Conservation (phyloP, 1,140 invertebrate species). For the Solenopsis fugax region DNA sequence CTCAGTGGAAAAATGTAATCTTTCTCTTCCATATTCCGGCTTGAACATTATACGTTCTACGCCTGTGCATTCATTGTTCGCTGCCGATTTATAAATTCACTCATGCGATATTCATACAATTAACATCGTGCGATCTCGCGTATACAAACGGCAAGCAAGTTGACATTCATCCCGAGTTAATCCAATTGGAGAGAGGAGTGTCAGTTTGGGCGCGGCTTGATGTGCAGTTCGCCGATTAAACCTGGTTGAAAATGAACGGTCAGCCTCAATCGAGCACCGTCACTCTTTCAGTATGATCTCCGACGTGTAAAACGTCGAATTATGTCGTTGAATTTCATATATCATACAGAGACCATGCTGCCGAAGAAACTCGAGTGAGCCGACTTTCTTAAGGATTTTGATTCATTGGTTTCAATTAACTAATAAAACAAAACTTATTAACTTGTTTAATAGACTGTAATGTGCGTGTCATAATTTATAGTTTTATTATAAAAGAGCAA, state of each 20-base stretch:
- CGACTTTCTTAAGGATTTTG: neutral
- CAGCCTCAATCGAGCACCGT: constrained; percentile 32
- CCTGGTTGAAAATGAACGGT: constrained; percentile 60
- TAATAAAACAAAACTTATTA: neutral
- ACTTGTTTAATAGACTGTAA: neutral
- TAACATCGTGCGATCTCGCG: constrained; percentile 63
- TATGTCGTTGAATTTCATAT: neutral
- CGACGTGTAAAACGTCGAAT: constrained; percentile 27
- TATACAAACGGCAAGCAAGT: constrained; percentile 63
- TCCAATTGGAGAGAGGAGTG: constrained; percentile 79
- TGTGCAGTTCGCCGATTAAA: constrained; percentile 71
- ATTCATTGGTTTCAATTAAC: constrained; percentile 2
- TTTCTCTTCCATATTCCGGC: neutral
- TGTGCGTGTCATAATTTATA: neutral
- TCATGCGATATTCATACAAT: constrained; percentile 77
- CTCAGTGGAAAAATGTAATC: neutral
- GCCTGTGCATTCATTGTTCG: constrained; percentile 52
- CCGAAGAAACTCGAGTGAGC: neutral
- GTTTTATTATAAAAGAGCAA: neutral
- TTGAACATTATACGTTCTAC: neutral
- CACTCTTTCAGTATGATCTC: constrained; percentile 33
- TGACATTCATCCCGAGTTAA: constrained; percentile 74
- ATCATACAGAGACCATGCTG: neutral
- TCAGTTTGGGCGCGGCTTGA: constrained; percentile 76
- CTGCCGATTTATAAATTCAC: constrained; percentile 70